A percentile compares a stretch with the other conserved stretches of the same genome.
These are phyloP conservation scores for Drosophila recens DNA, from an alignment of 2,888 invertebrate genomes.

Conservation along the genomic window DNA sequence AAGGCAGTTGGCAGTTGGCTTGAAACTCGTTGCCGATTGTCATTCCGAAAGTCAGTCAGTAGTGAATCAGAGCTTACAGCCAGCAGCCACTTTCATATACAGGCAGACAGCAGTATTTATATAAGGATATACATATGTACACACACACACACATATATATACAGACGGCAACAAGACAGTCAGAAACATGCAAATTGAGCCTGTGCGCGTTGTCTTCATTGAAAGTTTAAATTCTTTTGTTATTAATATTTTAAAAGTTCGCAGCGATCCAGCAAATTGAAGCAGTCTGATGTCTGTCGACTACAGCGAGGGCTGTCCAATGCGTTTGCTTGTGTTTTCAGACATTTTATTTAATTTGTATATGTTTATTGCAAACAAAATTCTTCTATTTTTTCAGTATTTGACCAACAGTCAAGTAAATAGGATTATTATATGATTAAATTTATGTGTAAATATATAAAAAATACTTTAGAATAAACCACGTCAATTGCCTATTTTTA, in stretches of 20 bases:
- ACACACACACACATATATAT: slow-evolving; percentile 13
- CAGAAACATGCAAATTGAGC: slow-evolving; percentile 49
- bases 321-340: not conserved
- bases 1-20: slow-evolving; percentile 30
- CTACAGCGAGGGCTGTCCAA: slow-evolving; percentile 20
- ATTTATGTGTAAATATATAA: too few species aligned
- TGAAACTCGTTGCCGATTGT: slow-evolving; percentile 49
- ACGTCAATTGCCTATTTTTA: too few species aligned
- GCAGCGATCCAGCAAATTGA: slow-evolving; percentile 55
- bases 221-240: slow-evolving; percentile 77
- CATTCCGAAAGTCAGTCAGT: slow-evolving; percentile 51
- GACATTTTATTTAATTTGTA: too few species aligned
- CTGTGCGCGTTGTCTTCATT: slow-evolving; percentile 56
- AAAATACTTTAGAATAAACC: too few species aligned
- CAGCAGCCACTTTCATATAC: slow-evolving; percentile 52
- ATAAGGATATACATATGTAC: slow-evolving; percentile 1
- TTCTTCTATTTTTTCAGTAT: too few species aligned
- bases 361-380: too few species aligned
- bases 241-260: slow-evolving; percentile 75
- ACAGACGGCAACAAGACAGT: slow-evolving; percentile 1
- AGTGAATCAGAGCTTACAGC: slow-evolving; percentile 35
- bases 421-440: too few species aligned
- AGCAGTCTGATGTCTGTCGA: slow-evolving; percentile 31
- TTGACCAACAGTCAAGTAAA: too few species aligned
- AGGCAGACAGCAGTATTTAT: slow-evolving; percentile 28